A percentile compares a stretch with the other conserved stretches of the same genome.
These are phyloP conservation scores for Girardia tigrina DNA, from an alignment of 2,888 invertebrate genomes.

Conservation along the genomic window DNA sequence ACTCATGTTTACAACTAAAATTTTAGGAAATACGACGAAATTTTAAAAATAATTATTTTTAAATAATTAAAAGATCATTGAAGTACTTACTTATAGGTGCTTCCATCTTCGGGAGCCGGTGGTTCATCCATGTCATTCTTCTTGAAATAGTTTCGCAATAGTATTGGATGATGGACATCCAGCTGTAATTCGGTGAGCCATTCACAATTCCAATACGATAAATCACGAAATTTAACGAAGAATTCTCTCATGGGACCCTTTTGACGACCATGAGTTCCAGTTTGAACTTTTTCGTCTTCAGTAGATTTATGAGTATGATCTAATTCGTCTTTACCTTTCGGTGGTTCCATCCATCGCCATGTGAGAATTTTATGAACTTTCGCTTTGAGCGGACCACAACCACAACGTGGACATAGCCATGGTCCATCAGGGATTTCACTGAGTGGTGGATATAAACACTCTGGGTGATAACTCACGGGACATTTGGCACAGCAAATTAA, in stretches of 20 bases:
- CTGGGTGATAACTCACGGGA: conserved; percentile 86
- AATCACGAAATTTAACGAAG: conserved; percentile 89
- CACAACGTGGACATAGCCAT: conserved; percentile 93
- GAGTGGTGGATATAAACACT: conserved; percentile 82
- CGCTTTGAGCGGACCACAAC: conserved; percentile 56
- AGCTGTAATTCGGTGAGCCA: conserved; percentile 86
- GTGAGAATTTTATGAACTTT: conserved; percentile 80
- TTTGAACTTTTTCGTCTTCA: not conserved
- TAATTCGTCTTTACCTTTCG: conserved; percentile 44
- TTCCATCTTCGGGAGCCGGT: conserved; percentile 74
- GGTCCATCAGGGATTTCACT: conserved; percentile 80
- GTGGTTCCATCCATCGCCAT: conserved; percentile 66
- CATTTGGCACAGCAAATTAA: conserved; percentile 88
- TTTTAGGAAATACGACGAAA: not conserved
- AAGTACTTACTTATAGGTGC: conserved; percentile 41
- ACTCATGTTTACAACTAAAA: not conserved
- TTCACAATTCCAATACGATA: conserved; percentile 92
- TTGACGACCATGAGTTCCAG: conserved; percentile 3
- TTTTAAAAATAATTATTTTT: not conserved
- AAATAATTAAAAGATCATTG: not conserved
- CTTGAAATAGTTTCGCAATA: conserved; percentile 78
- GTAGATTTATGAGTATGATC: conserved; percentile 46
- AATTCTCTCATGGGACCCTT: conserved; percentile 60
- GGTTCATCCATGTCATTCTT: conserved; percentile 95
- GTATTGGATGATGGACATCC: conserved; percentile 82